Evolutionary conservation across 1,140 invertebrate genomes (phyloP).

Genomic region (Polypedilum vanderplanki): DNA sequence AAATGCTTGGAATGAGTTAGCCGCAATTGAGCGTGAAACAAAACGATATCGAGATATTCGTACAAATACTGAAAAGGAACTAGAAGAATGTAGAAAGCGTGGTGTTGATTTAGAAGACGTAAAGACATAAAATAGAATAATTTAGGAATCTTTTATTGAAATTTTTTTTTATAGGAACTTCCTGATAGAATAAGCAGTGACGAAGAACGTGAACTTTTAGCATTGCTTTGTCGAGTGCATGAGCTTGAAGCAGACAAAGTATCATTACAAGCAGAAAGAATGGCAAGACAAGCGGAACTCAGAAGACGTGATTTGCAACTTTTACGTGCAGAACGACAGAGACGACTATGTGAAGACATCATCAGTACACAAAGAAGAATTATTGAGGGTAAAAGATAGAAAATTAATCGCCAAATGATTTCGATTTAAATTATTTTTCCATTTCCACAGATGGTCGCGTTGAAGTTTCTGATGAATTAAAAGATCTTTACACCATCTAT

Average conservation of each 20-base stretch:
- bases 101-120: constrained; percentile 77
- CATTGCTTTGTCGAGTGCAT: constrained; percentile 77
- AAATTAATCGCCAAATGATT: constrained; percentile 14
- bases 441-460: constrained; percentile 54
- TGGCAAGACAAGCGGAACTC: constrained; percentile 78
- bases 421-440: constrained; percentile 31
- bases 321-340: constrained; percentile 73
- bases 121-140: constrained; percentile 34
- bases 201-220: constrained; percentile 78
- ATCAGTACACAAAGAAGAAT: constrained; percentile 77
- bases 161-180: constrained; percentile 64
- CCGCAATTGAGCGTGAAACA: constrained; percentile 77
- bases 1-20: constrained; percentile 75
- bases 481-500: constrained; percentile 78
- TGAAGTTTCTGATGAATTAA: constrained; percentile 65
- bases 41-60: constrained; percentile 69
- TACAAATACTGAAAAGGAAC: constrained; percentile 66
- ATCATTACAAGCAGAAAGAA: constrained; percentile 76
- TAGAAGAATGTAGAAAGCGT: constrained; percentile 65
- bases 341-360: constrained; percentile 83
- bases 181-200: constrained; percentile 74
- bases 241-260: constrained; percentile 88
- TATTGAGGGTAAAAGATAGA: constrained; percentile 73
- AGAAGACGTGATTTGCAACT: constrained; percentile 74
- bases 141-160: background rate